Conservation (phyloP, 2,113 vertebrate genomes). For the Ciconia boyciana region DNA sequence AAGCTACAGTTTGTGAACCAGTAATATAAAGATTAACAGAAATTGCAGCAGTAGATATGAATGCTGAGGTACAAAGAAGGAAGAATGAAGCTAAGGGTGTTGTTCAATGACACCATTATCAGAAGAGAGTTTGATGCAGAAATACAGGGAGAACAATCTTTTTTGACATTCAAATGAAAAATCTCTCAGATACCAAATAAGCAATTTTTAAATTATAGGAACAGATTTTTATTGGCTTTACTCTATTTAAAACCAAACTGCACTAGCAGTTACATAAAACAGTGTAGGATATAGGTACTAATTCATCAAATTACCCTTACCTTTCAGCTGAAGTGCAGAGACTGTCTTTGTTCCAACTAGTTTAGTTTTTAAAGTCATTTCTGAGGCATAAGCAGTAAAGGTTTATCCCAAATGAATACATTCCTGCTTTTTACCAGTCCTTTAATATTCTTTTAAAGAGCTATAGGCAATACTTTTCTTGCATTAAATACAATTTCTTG, state of each 20-base stretch:
- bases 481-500: background rate
- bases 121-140: background rate
- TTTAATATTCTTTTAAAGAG: slow-evolving; percentile 11
- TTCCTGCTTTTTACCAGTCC: background rate
- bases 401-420: background rate
- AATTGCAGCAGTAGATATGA: background rate
- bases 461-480: background rate
- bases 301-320: background rate
- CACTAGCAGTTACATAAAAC: background rate
- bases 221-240: background rate
- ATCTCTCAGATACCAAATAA: background rate
- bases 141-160: background rate
- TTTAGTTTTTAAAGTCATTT: background rate
- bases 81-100: background rate
- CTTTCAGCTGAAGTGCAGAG: background rate
- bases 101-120: background rate
- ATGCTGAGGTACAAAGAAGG: background rate
- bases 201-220: background rate
- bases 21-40: background rate
- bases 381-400: background rate
- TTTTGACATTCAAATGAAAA: background rate
- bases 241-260: background rate
- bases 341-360: background rate
- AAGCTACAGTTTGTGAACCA: background rate
- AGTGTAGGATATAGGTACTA: background rate